Conservation (phyloP, 2,888 invertebrate species). For the Drosophila rellima region DNA sequence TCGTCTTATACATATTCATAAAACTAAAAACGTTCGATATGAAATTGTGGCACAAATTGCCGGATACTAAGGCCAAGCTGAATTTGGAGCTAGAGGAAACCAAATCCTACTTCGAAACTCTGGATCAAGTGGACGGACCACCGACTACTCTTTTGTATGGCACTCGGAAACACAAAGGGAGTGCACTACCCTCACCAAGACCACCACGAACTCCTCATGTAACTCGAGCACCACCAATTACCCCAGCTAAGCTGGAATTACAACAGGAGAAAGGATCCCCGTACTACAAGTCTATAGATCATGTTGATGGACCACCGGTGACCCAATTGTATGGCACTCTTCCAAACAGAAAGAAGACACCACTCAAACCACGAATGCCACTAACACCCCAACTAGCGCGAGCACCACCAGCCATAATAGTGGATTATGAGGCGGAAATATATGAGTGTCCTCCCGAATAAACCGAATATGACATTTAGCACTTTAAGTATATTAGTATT, state of each 20-base stretch:
- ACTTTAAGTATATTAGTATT: not conserved
- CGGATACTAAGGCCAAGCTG: not conserved
- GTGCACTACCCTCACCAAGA: not conserved
- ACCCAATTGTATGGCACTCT: not conserved
- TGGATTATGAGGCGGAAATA: conserved; percentile 2
- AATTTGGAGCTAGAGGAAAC: conserved; percentile 15
- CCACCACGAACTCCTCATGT: no score
- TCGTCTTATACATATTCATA: conserved; percentile 1
- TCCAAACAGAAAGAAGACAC: not conserved
- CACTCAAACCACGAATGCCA: not conserved
- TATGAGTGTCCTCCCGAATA: conserved; percentile 1
- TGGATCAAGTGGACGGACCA: conserved; percentile 31
- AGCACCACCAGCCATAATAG: not conserved
- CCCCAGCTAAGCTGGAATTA: not conserved
- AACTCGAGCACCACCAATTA: not conserved
- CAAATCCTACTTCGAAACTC: not conserved
- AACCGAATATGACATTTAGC: not conserved
- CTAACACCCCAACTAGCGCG: not conserved
- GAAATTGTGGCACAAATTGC: conserved; percentile 22
- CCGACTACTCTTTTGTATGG: not conserved
- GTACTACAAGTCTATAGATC: conserved; percentile 7
- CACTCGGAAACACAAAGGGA: not conserved
- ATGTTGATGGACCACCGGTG: conserved; percentile 21
- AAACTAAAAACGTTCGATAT: conserved; percentile 13
- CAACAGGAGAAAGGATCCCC: conserved; percentile 11